Evolutionary conservation across 2,888 invertebrate genomes (phyloP).

Genomic region (Troides aeacus): DNA sequence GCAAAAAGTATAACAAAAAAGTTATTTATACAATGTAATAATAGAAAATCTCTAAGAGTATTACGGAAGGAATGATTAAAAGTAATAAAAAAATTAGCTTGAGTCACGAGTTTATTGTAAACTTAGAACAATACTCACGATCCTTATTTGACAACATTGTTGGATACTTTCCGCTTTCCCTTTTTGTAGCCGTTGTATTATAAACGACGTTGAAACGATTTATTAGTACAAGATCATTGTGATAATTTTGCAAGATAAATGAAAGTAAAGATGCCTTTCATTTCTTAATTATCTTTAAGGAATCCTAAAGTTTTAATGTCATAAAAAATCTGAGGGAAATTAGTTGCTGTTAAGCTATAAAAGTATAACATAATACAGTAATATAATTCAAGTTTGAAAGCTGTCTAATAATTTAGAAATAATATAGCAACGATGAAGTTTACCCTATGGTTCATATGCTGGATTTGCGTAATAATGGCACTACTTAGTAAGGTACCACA

Average conservation of each 20-base stretch:
- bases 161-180: slow-evolving; percentile 21
- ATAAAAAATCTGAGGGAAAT: too few relatives aligned
- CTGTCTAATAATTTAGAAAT: too few relatives aligned
- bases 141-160: slow-evolving; percentile 20
- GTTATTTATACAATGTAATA: slow-evolving; percentile 1
- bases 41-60: background rate
- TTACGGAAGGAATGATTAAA: background rate
- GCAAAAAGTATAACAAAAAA: background rate
- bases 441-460: too few relatives aligned
- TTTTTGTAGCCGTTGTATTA: background rate
- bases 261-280: background rate
- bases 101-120: slow-evolving; percentile 21
- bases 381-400: too few relatives aligned
- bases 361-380: too few relatives aligned
- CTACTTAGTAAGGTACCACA: too few relatives aligned
- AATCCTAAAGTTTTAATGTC: too few relatives aligned
- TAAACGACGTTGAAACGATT: background rate
- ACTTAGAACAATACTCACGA: slow-evolving; percentile 23
- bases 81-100: slow-evolving; percentile 1
- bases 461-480: too few relatives aligned
- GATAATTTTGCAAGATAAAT: background rate
- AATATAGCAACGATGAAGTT: too few relatives aligned
- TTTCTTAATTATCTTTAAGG: background rate
- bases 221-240: background rate
- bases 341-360: too few relatives aligned